phyloP scores from a whole-genome alignment of 2,113 vertebrate genomes.

The Clupea harengus region DNA sequence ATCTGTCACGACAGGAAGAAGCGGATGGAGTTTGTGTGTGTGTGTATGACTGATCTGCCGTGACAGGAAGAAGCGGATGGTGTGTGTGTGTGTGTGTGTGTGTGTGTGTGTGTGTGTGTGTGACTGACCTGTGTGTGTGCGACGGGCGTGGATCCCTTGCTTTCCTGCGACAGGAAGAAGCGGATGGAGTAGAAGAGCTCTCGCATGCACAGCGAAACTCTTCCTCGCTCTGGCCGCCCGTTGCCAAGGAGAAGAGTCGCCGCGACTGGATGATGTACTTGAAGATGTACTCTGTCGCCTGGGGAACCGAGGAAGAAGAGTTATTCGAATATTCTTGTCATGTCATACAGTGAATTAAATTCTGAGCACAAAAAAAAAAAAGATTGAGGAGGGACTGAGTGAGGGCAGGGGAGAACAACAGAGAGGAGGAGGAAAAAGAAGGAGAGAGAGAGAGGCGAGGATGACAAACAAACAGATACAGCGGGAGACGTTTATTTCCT shows the following conservation, averaged over 20 bases:
- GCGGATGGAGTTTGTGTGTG: too few species aligned
- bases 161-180: slow-evolving; percentile 95
- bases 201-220: slow-evolving; percentile 95
- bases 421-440: too few species aligned
- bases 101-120: neutral
- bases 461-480: too few species aligned
- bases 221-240: slow-evolving; percentile 93
- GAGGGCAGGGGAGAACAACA: neutral
- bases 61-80: neutral
- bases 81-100: neutral
- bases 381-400: neutral
- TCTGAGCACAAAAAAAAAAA: too few species aligned
- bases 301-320: slow-evolving; percentile 3
- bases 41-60: too few species aligned
- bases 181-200: slow-evolving; percentile 98
- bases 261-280: slow-evolving; percentile 98
- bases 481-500: neutral
- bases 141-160: slow-evolving; percentile 81
- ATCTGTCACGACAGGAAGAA: too few species aligned
- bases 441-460: neutral
- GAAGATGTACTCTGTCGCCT: slow-evolving; percentile 92
- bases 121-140: slow-evolving; percentile 84
- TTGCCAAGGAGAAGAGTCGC: slow-evolving; percentile 90
- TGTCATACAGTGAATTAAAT: too few species aligned
- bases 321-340: too few species aligned